Evolutionary conservation across 2,113 vertebrate species (phyloP), one percentile per base, ranked within the genome.

Genomic region (Nettapus auritus): DNA sequence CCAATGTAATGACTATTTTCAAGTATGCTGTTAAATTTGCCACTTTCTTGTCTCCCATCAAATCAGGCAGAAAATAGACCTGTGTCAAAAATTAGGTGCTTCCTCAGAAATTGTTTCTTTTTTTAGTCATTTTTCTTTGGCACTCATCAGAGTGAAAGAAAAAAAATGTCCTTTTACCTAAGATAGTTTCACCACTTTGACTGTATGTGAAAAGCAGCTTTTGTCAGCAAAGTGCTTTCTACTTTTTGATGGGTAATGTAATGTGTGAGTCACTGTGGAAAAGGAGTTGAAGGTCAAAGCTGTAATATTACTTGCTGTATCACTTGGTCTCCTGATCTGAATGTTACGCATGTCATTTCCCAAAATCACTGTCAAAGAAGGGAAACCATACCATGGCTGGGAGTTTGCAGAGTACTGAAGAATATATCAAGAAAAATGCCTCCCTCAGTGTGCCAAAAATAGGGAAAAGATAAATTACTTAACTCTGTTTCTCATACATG

Each of bases 171-270:
- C 93, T 85, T 95, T 95, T 90, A 96, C 92, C 70, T 91, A 73
- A 57, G 69, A 90, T 86, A 94, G 64, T 57, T 95, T 60, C 53
- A 95, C 84, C 62, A 82, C 90, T 95, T 93, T 95, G 88, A 82
- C 55, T 12, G 1, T 68, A 96, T 90, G 71, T 92, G 79, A 83
- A 87, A 75, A 95, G 76, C 56, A 71, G 70, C 82, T 84, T 95
- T 91, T 93, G 84, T 92, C 88, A 89, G 80, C 77, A 86, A 76
- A 88, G 66, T 88, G 81, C 46, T 94, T 95, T 97, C 96, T 94
- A 85, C 91, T 95, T 94, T 89, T 90, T 97, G 97, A 96, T 95
- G 94, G 94, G 82, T 93, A 89, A 83, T 86, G 77, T 76, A 96
- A 88, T 36, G 50, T 86, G 60, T 80, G 82, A 95, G 90, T 76